These are phyloP conservation scores for Mythimna impura DNA, from an alignment of 2,888 invertebrate genomes.

Conservation along the genomic window DNA sequence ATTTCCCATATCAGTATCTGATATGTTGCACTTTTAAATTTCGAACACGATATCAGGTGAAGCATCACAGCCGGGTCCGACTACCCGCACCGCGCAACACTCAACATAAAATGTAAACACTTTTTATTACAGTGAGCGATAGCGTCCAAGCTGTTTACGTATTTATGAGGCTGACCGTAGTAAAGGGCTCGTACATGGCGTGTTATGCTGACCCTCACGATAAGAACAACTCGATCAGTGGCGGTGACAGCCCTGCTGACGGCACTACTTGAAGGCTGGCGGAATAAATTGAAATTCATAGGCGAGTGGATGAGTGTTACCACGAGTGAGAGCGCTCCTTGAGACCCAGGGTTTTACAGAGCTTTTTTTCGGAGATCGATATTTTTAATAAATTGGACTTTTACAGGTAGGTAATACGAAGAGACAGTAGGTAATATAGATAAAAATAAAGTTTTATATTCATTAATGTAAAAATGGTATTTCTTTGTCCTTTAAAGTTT, in stretches of 20 bases:
- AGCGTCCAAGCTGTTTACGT: constrained; percentile 54
- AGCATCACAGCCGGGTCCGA: background rate
- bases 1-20: no score
- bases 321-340: constrained; percentile 3
- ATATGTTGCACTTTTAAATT: constrained; percentile 8
- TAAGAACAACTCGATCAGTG: constrained; percentile 42
- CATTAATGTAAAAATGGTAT: no score
- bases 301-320: constrained; percentile 13
- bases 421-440: no score
- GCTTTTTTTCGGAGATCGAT: background rate
- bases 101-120: constrained; percentile 42
- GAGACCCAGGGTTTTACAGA: constrained; percentile 8
- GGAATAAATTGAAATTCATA: constrained; percentile 50
- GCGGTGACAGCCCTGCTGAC: constrained; percentile 32
- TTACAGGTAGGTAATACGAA: background rate
- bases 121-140: constrained; percentile 53
- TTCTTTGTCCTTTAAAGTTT: background rate
- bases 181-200: constrained; percentile 57
- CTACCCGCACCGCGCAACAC: background rate
- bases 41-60: constrained; percentile 6
- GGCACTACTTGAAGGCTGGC: background rate
- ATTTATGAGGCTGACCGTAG: constrained; percentile 63
- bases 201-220: constrained; percentile 58
- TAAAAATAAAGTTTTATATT: no score
- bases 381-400: no score